Evolutionary conservation across 92 coral and sea anemone species (phyloP).

Genomic region (Epizoanthus fatuus): DNA sequence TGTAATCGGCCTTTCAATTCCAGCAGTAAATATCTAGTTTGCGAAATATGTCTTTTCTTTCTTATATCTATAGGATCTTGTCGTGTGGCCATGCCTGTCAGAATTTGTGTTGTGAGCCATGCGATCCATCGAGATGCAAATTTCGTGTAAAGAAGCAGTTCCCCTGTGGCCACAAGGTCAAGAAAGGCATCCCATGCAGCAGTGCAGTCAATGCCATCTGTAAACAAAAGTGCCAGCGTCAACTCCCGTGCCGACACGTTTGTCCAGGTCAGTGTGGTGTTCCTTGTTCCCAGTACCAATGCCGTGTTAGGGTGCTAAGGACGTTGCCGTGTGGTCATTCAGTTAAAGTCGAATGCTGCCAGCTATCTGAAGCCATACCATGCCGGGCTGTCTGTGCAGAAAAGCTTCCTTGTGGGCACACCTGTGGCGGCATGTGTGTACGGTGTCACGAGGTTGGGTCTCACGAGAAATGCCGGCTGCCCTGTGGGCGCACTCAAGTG

Average conservation of each 20-base stretch:
- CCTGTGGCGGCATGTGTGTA: constrained; percentile 67
- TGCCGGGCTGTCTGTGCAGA: constrained; percentile 61
- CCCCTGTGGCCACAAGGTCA: too few relatives aligned
- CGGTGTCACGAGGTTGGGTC: constrained; percentile 54
- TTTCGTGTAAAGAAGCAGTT: too few relatives aligned
- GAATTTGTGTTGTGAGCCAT: too few relatives aligned
- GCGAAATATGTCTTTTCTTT: too few relatives aligned
- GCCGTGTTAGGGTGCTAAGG: constrained; percentile 50
- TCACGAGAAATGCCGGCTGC: constrained; percentile 68
- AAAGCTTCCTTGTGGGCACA: constrained; percentile 74
- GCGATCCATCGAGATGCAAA: too few relatives aligned
- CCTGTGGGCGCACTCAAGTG: constrained; percentile 72
- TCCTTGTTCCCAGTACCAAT: constrained; percentile 62
- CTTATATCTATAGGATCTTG: too few relatives aligned
- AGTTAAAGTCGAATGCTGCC: constrained; percentile 6
- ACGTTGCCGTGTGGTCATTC: constrained; percentile 48
- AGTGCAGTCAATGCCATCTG: too few relatives aligned
- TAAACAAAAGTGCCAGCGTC: constrained; percentile 19
- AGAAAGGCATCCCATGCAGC: too few relatives aligned
- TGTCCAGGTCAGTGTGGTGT: constrained; percentile 71
- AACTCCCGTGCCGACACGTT: constrained; percentile 35
- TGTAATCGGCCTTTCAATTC: too few relatives aligned
- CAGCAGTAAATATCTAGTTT: too few relatives aligned
- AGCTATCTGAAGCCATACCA: background rate
- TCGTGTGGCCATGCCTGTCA: too few relatives aligned